These are phyloP conservation scores for Nysson spinosus DNA, from an alignment of 2,888 invertebrate genomes.

Conservation along the genomic window DNA sequence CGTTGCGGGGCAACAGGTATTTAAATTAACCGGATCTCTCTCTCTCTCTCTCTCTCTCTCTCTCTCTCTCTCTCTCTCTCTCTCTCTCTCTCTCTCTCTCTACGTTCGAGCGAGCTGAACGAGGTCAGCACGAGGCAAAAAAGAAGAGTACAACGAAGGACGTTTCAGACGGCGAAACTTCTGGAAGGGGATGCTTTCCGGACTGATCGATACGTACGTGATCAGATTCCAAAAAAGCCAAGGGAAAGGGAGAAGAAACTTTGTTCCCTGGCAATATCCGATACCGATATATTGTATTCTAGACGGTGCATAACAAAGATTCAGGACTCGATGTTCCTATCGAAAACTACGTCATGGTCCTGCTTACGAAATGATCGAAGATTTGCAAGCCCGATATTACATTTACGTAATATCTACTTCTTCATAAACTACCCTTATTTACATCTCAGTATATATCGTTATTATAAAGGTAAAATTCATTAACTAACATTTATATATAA, in stretches of 20 bases:
- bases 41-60: background rate
- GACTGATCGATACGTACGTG: slow-evolving; percentile 53
- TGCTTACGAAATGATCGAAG: background rate
- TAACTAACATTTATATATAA: no score
- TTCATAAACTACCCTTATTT: no score
- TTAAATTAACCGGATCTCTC: slow-evolving; percentile 50
- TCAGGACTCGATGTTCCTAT: slow-evolving; percentile 2
- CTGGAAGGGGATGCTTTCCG: slow-evolving; percentile 10
- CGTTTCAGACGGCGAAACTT: slow-evolving; percentile 15
- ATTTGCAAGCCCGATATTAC: no score
- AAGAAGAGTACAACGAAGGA: slow-evolving; percentile 30
- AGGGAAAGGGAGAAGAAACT: slow-evolving; percentile 13
- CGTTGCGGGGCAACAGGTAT: slow-evolving; percentile 57
- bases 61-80: slow-evolving; percentile 19
- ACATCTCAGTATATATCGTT: no score
- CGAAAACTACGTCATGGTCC: background rate
- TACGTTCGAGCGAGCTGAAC: slow-evolving; percentile 33
- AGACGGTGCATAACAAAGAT: slow-evolving; percentile 15
- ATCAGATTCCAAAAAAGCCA: slow-evolving; percentile 35
- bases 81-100: slow-evolving; percentile 15
- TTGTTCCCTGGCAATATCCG: slow-evolving; percentile 1
- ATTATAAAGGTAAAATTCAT: no score
- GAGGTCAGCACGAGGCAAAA: slow-evolving; percentile 19
- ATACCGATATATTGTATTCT: slow-evolving; percentile 24
- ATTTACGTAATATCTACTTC: no score